Conservation (phyloP, 2,888 invertebrate species). For the Drosophila kambysellisi region DNA sequence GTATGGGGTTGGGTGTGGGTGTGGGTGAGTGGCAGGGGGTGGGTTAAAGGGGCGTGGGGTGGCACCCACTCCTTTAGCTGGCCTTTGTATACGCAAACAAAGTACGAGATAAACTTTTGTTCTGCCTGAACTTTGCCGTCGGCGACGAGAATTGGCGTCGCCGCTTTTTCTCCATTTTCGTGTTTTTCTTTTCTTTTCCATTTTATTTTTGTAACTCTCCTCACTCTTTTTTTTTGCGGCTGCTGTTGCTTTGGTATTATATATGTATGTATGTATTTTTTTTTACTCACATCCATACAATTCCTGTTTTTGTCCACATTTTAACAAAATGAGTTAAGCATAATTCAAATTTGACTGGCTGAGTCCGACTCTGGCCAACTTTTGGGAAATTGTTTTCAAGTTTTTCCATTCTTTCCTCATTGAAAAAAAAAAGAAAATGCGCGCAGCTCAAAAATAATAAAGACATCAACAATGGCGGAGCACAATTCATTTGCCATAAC, state of each 20-base stretch:
- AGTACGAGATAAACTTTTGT: constrained; percentile 79
- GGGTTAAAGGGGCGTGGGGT: not conserved
- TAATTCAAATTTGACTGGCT: constrained; percentile 52
- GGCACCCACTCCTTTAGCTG: not conserved
- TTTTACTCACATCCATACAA: constrained; percentile 35
- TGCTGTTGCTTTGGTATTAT: constrained; percentile 33
- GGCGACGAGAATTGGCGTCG: constrained; percentile 12
- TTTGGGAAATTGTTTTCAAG: constrained; percentile 62
- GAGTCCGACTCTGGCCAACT: constrained; percentile 33
- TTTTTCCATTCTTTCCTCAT: constrained; percentile 21
- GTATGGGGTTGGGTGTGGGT: too few species aligned
- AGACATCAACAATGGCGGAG: constrained; percentile 43
- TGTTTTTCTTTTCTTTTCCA: not conserved
- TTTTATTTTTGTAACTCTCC: constrained; percentile 36
- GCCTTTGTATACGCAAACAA: constrained; percentile 70
- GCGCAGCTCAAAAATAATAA: constrained; percentile 24
- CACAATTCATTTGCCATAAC: constrained; percentile 48
- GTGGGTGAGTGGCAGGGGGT: accelerated
- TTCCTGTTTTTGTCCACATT: constrained; percentile 43
- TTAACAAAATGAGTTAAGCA: constrained; percentile 65
- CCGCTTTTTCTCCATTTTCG: constrained; percentile 2
- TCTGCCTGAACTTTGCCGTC: constrained; percentile 71
- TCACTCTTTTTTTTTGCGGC: constrained; percentile 13
- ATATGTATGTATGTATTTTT: constrained; percentile 18
- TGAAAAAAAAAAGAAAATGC: not conserved